Evolutionary conservation across 1,140 invertebrate species (phyloP).

Genomic region (Gonatopus flavifemur): DNA sequence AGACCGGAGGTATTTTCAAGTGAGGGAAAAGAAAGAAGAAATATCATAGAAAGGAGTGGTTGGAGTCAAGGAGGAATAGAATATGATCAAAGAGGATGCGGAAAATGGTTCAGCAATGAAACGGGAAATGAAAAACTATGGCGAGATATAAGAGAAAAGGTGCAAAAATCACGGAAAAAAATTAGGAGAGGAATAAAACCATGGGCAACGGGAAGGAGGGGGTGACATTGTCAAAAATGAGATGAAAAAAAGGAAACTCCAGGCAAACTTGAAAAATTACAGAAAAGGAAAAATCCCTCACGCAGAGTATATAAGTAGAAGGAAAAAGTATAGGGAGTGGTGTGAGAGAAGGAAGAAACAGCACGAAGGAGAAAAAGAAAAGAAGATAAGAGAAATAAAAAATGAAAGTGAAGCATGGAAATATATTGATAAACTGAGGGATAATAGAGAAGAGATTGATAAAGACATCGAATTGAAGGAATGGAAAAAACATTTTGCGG

Average conservation of each 20-base stretch:
- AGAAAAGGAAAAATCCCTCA: not conserved
- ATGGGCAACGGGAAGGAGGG: not conserved
- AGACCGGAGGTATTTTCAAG: no score
- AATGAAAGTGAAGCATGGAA: constrained; percentile 10
- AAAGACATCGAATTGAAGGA: not conserved
- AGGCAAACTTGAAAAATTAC: not conserved
- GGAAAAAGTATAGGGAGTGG: constrained; percentile 4
- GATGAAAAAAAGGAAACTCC: not conserved
- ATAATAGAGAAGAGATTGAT: not conserved
- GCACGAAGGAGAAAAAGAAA: constrained; percentile 1
- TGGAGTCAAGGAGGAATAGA: no score
- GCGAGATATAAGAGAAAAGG: not conserved
- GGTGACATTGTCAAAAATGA: not conserved
- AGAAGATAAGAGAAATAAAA: constrained; percentile 3
- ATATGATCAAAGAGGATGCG: no score
- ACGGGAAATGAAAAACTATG: not conserved
- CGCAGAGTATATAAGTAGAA: not conserved
- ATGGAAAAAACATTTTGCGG: no score
- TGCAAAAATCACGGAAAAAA: not conserved
- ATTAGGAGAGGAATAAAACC: not conserved
- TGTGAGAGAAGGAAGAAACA: constrained; percentile 4
- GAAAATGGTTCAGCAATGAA: no score
- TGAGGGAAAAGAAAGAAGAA: no score
- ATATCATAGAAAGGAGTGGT: no score
- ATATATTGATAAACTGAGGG: constrained; percentile 9